Percentiles rank a stretch among this genome's conserved stretches.
These are phyloP conservation scores for Atherinosoma microstoma DNA, from an alignment of 2,797 vertebrate genomes.

Conservation along the genomic window DNA sequence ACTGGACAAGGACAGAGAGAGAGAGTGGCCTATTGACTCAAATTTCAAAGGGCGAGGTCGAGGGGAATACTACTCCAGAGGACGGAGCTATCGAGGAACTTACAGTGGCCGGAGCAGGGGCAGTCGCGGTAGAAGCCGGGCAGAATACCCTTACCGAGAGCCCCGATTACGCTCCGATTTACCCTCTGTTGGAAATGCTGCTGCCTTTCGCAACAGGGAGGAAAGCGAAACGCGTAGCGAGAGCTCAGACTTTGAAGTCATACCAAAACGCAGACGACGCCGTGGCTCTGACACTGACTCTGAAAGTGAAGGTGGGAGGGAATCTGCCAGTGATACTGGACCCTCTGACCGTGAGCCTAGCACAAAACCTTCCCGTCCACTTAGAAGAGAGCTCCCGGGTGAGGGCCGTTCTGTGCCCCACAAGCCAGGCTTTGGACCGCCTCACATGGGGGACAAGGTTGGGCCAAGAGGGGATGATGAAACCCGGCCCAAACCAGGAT, in stretches of 20 bases:
- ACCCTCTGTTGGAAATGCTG: constrained; percentile 76
- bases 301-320: constrained; percentile 92
- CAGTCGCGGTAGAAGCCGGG: constrained; percentile 88
- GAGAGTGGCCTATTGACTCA: constrained; percentile 90
- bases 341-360: constrained; percentile 94
- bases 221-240: constrained; percentile 99
- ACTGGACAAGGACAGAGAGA: constrained; percentile 84
- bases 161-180: constrained; percentile 88
- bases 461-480: constrained; percentile 87
- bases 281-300: constrained; percentile 96
- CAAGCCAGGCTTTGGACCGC: constrained; percentile 77
- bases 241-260: constrained; percentile 97
- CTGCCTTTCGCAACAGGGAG: constrained; percentile 90
- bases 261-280: constrained; percentile 93
- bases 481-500: constrained; percentile 91
- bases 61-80: constrained; percentile 97
- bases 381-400: constrained; percentile 79
- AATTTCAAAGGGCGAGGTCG: constrained; percentile 93
- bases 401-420: constrained; percentile 69
- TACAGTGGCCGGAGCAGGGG: constrained; percentile 92
- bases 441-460: constrained; percentile 73
- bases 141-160: constrained; percentile 94
- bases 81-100: constrained; percentile 94
- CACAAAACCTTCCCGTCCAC: constrained; percentile 80
- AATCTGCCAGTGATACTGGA: constrained; percentile 94